A percentile compares a stretch with the other conserved stretches of the same genome.
Evolutionary conservation across 2,888 invertebrate species (phyloP).

Genomic region (Myopa tessellatipennis): DNA sequence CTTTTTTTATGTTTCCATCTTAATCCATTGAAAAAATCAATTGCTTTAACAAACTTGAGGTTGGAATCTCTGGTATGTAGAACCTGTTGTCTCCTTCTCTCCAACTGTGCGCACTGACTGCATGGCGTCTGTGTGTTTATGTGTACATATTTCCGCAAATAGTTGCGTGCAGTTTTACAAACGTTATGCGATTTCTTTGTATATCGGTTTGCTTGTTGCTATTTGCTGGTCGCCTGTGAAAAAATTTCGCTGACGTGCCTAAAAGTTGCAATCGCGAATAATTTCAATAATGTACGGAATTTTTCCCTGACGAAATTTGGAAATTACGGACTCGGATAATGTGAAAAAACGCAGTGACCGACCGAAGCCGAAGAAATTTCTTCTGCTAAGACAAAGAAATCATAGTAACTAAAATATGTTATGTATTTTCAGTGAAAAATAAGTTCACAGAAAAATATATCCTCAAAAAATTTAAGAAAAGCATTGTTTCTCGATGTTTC

Average conservation of each 20-base stretch:
- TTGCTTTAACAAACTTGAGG: slow-evolving; percentile 1
- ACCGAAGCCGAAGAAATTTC: not conserved
- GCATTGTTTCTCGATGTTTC: not conserved
- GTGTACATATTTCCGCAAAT: slow-evolving; percentile 35
- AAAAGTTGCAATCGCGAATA: slow-evolving; percentile 55
- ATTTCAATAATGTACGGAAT: slow-evolving; percentile 53
- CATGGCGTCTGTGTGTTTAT: not conserved
- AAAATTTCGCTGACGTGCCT: slow-evolving; percentile 59
- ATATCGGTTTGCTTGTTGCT: slow-evolving; percentile 29
- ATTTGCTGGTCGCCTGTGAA: slow-evolving; percentile 48
- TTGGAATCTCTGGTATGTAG: not conserved
- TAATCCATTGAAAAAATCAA: too few relatives aligned
- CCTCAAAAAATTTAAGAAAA: not conserved
- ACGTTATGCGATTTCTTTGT: not conserved
- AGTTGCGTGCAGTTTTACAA: slow-evolving; percentile 27
- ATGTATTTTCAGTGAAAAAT: not conserved
- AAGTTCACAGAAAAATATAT: not conserved
- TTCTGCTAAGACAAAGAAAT: not conserved
- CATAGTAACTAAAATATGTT: too few relatives aligned
- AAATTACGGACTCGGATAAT: not conserved
- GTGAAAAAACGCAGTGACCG: not conserved
- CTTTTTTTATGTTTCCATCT: too few relatives aligned
- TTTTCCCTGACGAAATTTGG: slow-evolving; percentile 19
- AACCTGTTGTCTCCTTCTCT: slow-evolving; percentile 38
- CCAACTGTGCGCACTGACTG: not conserved